A percentile compares a stretch with the other conserved stretches of the same genome.
phyloP scores from a whole-genome alignment of 2,888 invertebrate genomes.

The Baccha elongata region DNA sequence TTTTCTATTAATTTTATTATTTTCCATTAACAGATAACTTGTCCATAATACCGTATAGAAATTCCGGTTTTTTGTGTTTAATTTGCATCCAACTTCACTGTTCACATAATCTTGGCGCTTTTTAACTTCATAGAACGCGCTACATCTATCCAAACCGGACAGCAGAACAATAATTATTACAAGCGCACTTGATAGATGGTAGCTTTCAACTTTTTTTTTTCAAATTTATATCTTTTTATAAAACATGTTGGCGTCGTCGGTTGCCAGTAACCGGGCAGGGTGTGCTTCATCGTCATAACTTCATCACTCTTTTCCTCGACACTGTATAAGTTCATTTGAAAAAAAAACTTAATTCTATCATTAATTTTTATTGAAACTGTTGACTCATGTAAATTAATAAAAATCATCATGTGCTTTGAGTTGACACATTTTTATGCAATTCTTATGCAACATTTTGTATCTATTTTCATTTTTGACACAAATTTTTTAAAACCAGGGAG shows the following conservation, averaged over 20 bases:
- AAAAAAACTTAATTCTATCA: conserved; percentile 24
- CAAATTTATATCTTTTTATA: conserved; percentile 31
- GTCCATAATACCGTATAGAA: neutral
- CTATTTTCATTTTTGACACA: neutral
- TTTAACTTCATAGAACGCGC: neutral
- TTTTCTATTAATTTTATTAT: conserved; percentile 1
- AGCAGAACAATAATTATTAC: conserved; percentile 59
- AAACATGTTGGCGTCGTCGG: conserved; percentile 4
- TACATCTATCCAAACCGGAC: neutral
- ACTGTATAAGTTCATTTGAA: conserved; percentile 5
- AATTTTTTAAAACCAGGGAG: neutral
- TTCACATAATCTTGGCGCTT: conserved; percentile 1
- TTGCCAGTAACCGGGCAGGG: neutral
- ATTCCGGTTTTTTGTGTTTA: conserved; percentile 50
- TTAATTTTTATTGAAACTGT: conserved; percentile 10
- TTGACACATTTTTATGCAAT: conserved; percentile 60
- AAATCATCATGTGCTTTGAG: conserved; percentile 34
- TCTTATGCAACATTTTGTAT: conserved; percentile 55
- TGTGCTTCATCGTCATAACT: conserved; percentile 12
- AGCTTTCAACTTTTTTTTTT: conserved; percentile 38
- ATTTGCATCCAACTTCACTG: conserved; percentile 31
- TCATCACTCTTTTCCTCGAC: neutral
- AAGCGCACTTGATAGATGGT: conserved; percentile 45
- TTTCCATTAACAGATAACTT: conserved; percentile 5
- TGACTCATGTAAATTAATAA: conserved; percentile 23